A percentile compares a stretch with the other conserved stretches of the same genome.
Conservation (phyloP, 2,888 invertebrate genomes). For the Yponomeuta malinellus region DNA sequence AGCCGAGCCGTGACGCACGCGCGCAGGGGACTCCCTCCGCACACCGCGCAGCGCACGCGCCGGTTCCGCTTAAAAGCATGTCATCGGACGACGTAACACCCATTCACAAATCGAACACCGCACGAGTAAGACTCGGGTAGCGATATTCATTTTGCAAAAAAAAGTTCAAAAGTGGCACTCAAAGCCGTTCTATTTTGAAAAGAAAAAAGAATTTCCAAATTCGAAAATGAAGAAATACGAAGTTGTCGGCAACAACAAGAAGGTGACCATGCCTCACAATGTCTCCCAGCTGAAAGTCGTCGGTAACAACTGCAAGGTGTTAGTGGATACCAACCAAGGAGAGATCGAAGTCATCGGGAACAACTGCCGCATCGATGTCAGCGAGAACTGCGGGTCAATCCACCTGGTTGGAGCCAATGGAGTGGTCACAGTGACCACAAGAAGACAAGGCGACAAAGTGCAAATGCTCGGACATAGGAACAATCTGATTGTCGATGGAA, state of each 20-base stretch:
- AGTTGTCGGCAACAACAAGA: conserved; percentile 67
- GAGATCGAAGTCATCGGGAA: conserved; percentile 69
- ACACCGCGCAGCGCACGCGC: conserved; percentile 28
- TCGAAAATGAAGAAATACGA: conserved; percentile 64
- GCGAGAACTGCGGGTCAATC: conserved; percentile 53
- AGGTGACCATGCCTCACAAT: conserved; percentile 65
- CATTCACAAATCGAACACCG: conserved; percentile 8
- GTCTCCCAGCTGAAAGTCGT: conserved; percentile 55
- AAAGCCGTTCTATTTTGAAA: not conserved
- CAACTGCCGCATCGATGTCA: conserved; percentile 57
- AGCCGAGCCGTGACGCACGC: not conserved
- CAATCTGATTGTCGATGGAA: conserved; percentile 55
- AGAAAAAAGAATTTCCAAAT: conserved; percentile 18
- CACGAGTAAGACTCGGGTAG: not conserved
- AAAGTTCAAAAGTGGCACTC: not conserved
- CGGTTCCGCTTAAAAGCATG: conserved; percentile 10
- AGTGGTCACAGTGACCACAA: conserved; percentile 45
- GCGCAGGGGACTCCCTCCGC: conserved; percentile 32
- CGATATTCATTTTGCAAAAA: not conserved
- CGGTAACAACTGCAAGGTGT: conserved; percentile 59
- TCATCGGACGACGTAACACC: conserved; percentile 15
- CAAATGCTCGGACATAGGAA: conserved; percentile 51
- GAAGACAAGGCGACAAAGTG: conserved; percentile 56
- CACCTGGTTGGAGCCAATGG: conserved; percentile 61
- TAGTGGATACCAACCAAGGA: conserved; percentile 53